Conservation (phyloP, 23 tunicate species). For the Halocynthia aurantium region DNA sequence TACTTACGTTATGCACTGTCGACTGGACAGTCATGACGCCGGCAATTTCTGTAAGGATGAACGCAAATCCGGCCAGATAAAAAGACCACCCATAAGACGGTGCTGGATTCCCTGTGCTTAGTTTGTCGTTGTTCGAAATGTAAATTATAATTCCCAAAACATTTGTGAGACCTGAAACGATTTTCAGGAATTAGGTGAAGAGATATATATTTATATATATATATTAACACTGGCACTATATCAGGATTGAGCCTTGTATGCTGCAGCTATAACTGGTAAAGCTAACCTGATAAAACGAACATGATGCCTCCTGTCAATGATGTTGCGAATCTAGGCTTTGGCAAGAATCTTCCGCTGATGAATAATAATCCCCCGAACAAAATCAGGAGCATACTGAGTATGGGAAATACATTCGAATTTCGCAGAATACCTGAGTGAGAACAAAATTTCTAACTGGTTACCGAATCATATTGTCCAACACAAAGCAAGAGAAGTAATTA, state of each 20-base stretch:
- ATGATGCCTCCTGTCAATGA: constrained; percentile 33
- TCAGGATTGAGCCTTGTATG: not conserved
- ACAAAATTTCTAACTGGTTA: too few species aligned
- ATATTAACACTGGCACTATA: too few species aligned
- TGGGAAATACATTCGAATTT: constrained; percentile 28
- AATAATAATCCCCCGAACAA: constrained; percentile 16
- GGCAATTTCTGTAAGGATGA: constrained; percentile 31
- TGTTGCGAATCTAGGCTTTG: not conserved
- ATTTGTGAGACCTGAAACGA: constrained; percentile 37
- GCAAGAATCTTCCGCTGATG: not conserved
- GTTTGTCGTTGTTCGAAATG: constrained; percentile 46
- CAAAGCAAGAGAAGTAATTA: not conserved
- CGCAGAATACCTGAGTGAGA: constrained; percentile 23
- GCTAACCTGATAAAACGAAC: constrained; percentile 47
- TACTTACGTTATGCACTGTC: constrained; percentile 17
- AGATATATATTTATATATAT: too few species aligned
- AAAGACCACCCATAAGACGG: constrained; percentile 56
- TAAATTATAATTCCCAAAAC: constrained; percentile 62
- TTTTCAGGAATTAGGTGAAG: not conserved
- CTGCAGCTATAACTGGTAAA: not conserved
- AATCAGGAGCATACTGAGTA: constrained; percentile 18
- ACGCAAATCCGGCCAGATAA: constrained; percentile 46
- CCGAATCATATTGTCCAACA: too few species aligned
- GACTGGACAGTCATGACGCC: constrained; percentile 52
- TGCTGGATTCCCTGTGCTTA: not conserved